A percentile compares a stretch with the other conserved stretches of the same genome.
These are phyloP conservation scores for Melanotaenia boesemani DNA, from an alignment of 2,797 vertebrate genomes.

Conservation along the genomic window DNA sequence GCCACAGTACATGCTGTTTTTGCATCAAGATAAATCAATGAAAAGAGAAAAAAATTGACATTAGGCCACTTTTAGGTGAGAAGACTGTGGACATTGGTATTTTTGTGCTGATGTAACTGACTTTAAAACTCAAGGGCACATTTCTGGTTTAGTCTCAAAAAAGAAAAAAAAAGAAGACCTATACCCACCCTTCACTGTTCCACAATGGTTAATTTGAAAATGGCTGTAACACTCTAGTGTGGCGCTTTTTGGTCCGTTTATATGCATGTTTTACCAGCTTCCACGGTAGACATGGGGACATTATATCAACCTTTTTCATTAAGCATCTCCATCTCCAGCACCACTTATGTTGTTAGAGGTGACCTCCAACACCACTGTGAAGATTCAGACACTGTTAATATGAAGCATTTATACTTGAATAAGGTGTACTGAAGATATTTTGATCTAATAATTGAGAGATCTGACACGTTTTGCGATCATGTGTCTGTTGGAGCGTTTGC, in stretches of 20 bases:
- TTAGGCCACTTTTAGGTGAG: constrained; percentile 50
- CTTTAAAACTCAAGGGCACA: constrained; percentile 65
- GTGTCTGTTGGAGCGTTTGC: constrained; percentile 49
- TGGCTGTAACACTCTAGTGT: constrained; percentile 30
- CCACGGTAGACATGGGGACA: constrained; percentile 42
- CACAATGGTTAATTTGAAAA: constrained; percentile 58
- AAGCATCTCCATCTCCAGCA: constrained; percentile 38
- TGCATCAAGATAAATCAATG: constrained; percentile 49
- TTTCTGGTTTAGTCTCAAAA: constrained; percentile 70
- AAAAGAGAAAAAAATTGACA: constrained; percentile 36
- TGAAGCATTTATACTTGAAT: constrained; percentile 67
- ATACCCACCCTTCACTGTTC: constrained; percentile 60
- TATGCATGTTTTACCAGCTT: constrained; percentile 50
- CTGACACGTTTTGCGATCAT: constrained; percentile 35
- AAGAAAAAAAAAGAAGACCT: constrained; percentile 55
- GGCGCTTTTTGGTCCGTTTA: constrained; percentile 32
- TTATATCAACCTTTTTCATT: constrained; percentile 35
- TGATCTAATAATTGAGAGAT: constrained; percentile 26
- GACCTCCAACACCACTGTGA: constrained; percentile 41
- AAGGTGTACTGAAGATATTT: constrained; percentile 47
- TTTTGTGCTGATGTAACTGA: constrained; percentile 73
- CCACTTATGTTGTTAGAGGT: constrained; percentile 40
- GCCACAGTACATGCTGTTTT: constrained; percentile 63
- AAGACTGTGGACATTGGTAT: constrained; percentile 65
- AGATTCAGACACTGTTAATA: constrained; percentile 46